Percentiles rank a stretch among this genome's conserved stretches.
phyloP scores from a whole-genome alignment of 2,113 vertebrate species.

The Girardinichthys multiradiatus region DNA sequence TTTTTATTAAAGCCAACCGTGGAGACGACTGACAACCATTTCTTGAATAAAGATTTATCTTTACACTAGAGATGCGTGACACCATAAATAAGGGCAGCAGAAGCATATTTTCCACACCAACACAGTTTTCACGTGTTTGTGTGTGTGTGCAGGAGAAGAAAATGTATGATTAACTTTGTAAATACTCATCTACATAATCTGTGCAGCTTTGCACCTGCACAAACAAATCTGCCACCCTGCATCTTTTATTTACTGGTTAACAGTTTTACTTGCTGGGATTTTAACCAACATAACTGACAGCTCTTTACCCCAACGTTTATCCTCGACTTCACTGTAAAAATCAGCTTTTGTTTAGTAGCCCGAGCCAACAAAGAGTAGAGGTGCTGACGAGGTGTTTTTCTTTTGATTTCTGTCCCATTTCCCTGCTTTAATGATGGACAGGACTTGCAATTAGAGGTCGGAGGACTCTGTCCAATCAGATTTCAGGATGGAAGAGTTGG shows the following conservation, averaged over 20 bases:
- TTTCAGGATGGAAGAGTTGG: background rate
- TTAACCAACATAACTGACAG: background rate
- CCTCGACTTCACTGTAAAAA: no score
- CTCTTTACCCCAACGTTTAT: no score
- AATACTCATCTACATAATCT: background rate
- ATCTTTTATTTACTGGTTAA: background rate
- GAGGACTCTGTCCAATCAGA: constrained; percentile 22
- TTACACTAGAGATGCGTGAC: no score
- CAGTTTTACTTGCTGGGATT: background rate
- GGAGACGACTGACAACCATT: no score
- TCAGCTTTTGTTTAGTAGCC: no score
- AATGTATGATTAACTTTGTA: constrained; percentile 1
- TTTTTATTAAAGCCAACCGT: no score
- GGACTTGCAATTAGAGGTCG: constrained; percentile 36
- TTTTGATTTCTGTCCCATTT: constrained; percentile 42
- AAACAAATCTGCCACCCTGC: constrained; percentile 2
- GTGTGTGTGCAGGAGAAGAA: background rate
- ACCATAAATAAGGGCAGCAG: no score
- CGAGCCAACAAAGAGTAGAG: background rate
- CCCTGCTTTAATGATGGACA: constrained; percentile 41
- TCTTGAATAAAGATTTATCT: no score
- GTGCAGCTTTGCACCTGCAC: background rate
- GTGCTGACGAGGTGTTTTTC: constrained; percentile 41
- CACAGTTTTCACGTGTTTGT: no score
- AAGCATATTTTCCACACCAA: no score